A percentile compares a stretch with the other conserved stretches of the same genome.
These are phyloP conservation scores for Anthopleura xanthogrammica DNA, from an alignment of 92 coral and sea anemone species.

Conservation along the genomic window DNA sequence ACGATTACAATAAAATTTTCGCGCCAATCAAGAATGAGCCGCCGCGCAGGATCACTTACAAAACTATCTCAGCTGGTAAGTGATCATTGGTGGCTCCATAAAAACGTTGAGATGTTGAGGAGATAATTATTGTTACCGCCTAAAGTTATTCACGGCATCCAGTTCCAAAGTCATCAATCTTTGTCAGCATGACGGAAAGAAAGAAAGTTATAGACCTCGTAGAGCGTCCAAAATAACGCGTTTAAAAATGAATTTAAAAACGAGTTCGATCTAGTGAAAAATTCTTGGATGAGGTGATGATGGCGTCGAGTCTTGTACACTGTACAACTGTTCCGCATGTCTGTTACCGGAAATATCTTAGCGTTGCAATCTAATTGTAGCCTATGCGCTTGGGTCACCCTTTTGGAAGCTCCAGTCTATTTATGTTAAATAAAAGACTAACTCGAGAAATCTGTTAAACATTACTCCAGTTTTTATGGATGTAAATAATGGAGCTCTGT, in stretches of 20 bases:
- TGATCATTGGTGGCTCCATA: constrained; percentile 38
- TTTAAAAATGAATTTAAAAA: constrained; percentile 7
- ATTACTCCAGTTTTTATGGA: neutral
- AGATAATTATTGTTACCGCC: constrained; percentile 37
- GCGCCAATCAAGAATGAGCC: constrained; percentile 59
- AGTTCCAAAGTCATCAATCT: constrained; percentile 18
- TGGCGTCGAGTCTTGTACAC: neutral
- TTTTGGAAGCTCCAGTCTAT: neutral
- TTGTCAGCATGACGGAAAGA: constrained; percentile 11
- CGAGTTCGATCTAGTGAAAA: neutral
- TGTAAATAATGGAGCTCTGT: neutral
- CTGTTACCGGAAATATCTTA: neutral
- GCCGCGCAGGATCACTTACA: constrained; percentile 50
- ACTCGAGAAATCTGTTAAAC: neutral
- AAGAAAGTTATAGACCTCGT: neutral
- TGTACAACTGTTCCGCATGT: neutral
- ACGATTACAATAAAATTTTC: constrained; percentile 17
- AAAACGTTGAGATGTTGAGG: constrained; percentile 44
- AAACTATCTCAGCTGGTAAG: constrained; percentile 32
- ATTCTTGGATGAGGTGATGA: constrained; percentile 28
- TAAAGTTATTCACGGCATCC: constrained; percentile 24
- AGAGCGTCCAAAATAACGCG: neutral
- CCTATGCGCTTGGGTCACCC: neutral
- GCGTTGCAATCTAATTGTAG: neutral
- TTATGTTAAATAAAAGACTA: neutral